phyloP scores from a whole-genome alignment of 2,113 vertebrate genomes.

The Eulemur macaco region DNA sequence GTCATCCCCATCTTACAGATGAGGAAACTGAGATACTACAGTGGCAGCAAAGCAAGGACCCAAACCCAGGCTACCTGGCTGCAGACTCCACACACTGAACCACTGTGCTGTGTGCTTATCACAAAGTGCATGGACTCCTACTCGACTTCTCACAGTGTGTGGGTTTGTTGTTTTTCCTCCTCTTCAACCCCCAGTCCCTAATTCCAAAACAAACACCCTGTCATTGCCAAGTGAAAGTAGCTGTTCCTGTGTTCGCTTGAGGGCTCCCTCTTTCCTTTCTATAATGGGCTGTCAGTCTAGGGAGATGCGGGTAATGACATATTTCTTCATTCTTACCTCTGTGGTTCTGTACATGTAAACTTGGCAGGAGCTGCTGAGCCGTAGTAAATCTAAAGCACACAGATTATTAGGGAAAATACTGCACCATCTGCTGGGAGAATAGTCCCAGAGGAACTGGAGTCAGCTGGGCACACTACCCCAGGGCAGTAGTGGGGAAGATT shows the following conservation, averaged over 20 bases:
- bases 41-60: background rate
- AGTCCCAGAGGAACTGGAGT: constrained; percentile 73
- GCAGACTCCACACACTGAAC: background rate
- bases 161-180: background rate
- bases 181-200: background rate
- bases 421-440: constrained; percentile 79
- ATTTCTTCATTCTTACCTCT: constrained; percentile 71
- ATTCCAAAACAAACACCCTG: no score
- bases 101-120: background rate
- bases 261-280: constrained; percentile 32
- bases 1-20: background rate
- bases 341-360: constrained; percentile 56
- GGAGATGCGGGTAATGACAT: constrained; percentile 66
- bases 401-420: constrained; percentile 78
- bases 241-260: background rate
- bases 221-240: background rate
- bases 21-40: background rate
- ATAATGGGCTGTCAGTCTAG: constrained; percentile 15
- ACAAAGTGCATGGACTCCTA: background rate
- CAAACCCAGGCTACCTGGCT: background rate
- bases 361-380: constrained; percentile 66
- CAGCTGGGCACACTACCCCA: background rate
- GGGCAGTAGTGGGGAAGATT: background rate
- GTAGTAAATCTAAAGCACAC: constrained; percentile 73
- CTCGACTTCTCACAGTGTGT: background rate